Evolutionary conservation across 1,140 invertebrate genomes (phyloP), one percentile per base, ranked within the genome.

Genomic region (Dendrolimus punctatus): DNA sequence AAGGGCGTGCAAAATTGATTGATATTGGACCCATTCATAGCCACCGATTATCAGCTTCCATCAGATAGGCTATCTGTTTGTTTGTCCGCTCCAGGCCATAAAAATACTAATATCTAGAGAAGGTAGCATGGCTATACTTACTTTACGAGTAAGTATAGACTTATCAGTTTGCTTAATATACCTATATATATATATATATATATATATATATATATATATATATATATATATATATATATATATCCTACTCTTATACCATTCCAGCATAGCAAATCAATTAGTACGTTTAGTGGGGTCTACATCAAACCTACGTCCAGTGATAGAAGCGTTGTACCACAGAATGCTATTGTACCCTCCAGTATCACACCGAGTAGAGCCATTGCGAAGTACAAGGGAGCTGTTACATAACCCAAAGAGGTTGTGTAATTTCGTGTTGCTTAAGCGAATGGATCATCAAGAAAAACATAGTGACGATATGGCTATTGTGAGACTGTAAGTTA

Each of bases 241-340:
- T n/a, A 23, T 1, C 23, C 23, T 23, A 23, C 23, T 23, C 23
- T 43, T 38, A 45, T 39, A 36, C 8, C 43, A 48, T 55, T 51
- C 6, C 77, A 97, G 95, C 79, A 96, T 96, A 76, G 94, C 95
- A 6, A 94, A 94, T 36, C 94, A 97, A 75, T 78, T 98, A 51
- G 93, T 98, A 0, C 89, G 95, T 39, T 83, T 98, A 39, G 94
- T 97, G 4, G 96, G 96, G 0, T 92, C 92, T 52, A 93, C 95
- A 37, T 91, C 93, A 2, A 94, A 94, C 6, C 87, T 98, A 51
- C 88, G 96, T 9, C 95, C 96, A 8, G 95, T 97, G 42, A 81
- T 98, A 53, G 96, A 98, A 76, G 96, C 96, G 0, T 88, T 98
- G 3, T 98, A 97, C 76, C 96, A 98, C 84, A 89, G 96, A 40